Percentiles rank a stretch among this genome's conserved stretches.
Conservation (phyloP, 2,113 vertebrate species). For the Otus sunia region DNA sequence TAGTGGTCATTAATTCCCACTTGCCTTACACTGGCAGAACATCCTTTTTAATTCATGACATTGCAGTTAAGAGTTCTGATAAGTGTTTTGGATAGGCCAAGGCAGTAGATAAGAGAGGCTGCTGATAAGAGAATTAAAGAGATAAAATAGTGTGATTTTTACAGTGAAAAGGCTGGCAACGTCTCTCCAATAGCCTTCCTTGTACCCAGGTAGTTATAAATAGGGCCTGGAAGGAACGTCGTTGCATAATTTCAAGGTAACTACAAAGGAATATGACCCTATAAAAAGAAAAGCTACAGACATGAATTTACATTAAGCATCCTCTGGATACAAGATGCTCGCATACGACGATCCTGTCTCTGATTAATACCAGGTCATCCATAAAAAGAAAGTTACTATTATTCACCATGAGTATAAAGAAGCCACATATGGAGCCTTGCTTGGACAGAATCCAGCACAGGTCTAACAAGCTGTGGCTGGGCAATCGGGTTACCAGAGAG, state of each 20-base stretch:
- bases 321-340: neutral
- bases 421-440: neutral
- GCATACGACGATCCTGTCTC: accelerated
- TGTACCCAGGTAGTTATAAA: neutral
- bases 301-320: neutral
- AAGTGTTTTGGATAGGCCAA: constrained; percentile 10
- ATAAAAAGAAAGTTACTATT: neutral
- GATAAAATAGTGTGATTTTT: neutral
- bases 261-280: neutral
- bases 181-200: neutral
- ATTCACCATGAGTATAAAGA: neutral
- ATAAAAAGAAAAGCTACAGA: neutral
- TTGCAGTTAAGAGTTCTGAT: neutral
- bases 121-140: constrained; percentile 9
- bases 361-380: neutral
- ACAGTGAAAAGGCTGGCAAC: neutral
- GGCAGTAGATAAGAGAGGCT: constrained; percentile 5
- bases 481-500: neutral
- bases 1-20: constrained; percentile 29
- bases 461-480: neutral
- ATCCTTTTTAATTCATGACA: constrained; percentile 23
- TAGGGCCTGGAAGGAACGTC: neutral
- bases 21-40: constrained; percentile 1
- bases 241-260: neutral
- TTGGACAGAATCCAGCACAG: neutral